Percentiles rank a stretch among this genome's conserved stretches.
Evolutionary conservation across 1,140 invertebrate species (phyloP).

Genomic region (Ridgeia piscesae): DNA sequence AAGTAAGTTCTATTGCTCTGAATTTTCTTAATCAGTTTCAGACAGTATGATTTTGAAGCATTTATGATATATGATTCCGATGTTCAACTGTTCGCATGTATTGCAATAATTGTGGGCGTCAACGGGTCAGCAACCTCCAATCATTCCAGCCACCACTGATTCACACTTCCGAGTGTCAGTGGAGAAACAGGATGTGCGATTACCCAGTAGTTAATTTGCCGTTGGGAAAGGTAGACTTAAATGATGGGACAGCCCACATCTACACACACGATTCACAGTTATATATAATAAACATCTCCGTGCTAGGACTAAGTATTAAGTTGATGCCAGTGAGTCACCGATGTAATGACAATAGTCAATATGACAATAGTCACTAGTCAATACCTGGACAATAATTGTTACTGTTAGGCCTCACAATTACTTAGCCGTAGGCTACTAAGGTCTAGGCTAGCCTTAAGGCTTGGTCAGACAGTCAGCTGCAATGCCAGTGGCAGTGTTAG

Average conservation of each 20-base stretch:
- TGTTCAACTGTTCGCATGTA: not conserved
- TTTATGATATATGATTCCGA: not conserved
- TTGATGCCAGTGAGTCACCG: no score
- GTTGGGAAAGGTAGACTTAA: not conserved
- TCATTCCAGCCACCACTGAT: not conserved
- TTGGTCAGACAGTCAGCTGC: no score
- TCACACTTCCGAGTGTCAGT: not conserved
- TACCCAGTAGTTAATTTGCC: not conserved
- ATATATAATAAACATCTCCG: not conserved
- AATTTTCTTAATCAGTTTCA: not conserved
- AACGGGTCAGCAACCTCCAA: not conserved
- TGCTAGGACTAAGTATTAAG: not conserved
- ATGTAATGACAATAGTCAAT: no score
- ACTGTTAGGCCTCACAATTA: no score
- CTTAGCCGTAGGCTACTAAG: no score
- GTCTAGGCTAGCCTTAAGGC: no score
- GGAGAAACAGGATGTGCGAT: not conserved
- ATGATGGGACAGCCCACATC: not conserved
- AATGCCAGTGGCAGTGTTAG: no score
- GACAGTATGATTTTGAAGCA: not conserved
- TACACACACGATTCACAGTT: not conserved
- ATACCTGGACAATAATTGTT: no score
- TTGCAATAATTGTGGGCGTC: not conserved
- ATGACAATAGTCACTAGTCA: no score
- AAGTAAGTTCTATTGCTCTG: not conserved